phyloP scores from a whole-genome alignment of 64 coral and sea anemone genomes.

The Dendrophyllia cribrosa region DNA sequence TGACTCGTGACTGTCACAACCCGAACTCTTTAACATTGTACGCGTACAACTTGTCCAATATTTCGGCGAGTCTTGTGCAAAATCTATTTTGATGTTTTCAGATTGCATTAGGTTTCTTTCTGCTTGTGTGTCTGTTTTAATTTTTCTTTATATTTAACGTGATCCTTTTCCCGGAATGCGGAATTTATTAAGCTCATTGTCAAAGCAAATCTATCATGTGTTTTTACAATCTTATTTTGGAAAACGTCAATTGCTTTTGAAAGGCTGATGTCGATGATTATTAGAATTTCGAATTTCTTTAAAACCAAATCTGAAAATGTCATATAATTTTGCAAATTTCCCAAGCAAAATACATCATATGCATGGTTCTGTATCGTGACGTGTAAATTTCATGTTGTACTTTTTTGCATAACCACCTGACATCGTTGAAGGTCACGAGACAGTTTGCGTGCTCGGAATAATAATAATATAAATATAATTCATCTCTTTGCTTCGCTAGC shows the following conservation, averaged over 20 bases:
- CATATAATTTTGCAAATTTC: background rate
- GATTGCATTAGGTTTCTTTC: background rate
- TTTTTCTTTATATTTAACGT: background rate
- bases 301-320: background rate
- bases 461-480: too few species aligned
- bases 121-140: background rate
- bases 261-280: background rate
- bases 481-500: background rate
- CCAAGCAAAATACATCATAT: too few species aligned
- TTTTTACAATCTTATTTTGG: background rate
- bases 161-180: background rate
- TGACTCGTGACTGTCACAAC: background rate
- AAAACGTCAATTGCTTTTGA: background rate
- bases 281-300: background rate
- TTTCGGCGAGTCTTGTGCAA: background rate
- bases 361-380: background rate
- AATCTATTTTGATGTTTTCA: background rate
- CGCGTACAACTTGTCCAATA: background rate
- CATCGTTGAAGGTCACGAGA: background rate
- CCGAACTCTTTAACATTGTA: background rate
- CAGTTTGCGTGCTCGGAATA: background rate
- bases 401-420: background rate
- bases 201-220: background rate
- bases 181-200: background rate
- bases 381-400: background rate